Evolutionary conservation across 2,113 vertebrate species (phyloP).

Genomic region (Alaudala cheleensis): DNA sequence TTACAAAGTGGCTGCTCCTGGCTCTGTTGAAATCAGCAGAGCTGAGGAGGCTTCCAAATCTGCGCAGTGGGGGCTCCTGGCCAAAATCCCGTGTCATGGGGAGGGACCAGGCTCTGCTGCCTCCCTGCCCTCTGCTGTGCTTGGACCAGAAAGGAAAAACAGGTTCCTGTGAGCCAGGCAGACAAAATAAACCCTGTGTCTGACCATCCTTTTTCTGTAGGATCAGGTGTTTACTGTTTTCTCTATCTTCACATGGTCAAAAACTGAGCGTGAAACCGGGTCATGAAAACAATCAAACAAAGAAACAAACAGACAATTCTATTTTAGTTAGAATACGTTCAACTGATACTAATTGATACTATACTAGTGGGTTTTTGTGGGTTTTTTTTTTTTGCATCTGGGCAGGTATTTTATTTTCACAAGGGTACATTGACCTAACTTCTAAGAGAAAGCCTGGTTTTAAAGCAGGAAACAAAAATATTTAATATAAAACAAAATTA

Average conservation of each 20-base stretch:
- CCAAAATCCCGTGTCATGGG: fast-evolving
- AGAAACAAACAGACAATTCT: background rate
- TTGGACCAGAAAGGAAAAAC: background rate
- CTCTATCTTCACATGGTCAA: background rate
- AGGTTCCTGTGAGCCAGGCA: background rate
- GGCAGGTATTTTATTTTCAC: background rate
- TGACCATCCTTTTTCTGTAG: background rate
- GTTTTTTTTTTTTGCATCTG: background rate
- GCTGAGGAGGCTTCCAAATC: background rate
- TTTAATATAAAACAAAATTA: background rate
- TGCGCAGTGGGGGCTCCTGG: background rate
- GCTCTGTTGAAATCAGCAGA: background rate
- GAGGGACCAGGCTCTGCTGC: background rate
- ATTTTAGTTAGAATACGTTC: background rate
- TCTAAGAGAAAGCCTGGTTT: background rate
- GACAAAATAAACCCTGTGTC: background rate
- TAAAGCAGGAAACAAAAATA: background rate
- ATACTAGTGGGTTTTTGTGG: background rate
- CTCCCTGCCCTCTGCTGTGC: background rate
- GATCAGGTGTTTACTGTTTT: background rate
- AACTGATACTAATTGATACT: background rate
- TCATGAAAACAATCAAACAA: background rate
- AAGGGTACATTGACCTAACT: background rate
- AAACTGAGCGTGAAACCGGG: background rate
- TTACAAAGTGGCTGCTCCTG: background rate